Percentiles rank a stretch among this genome's conserved stretches.
Conservation (phyloP, 2,888 invertebrate genomes). For the Dexiosoma caninum region DNA sequence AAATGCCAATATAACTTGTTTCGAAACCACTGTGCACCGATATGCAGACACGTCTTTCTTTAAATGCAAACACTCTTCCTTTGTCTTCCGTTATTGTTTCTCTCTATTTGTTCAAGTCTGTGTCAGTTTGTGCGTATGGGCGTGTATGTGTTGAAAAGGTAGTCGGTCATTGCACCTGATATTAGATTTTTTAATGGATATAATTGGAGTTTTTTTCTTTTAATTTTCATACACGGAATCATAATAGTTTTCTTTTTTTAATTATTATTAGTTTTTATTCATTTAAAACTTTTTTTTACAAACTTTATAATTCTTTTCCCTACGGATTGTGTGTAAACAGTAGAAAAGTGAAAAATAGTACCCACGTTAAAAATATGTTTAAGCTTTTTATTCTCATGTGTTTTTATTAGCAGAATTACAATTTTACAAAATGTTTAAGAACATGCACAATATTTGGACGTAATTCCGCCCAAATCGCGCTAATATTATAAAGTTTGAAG, state of each 20-base stretch:
- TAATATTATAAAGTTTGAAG: no score
- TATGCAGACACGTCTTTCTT: conserved; percentile 14
- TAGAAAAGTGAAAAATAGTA: neutral
- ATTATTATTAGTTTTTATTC: conserved; percentile 9
- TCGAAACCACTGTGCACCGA: neutral
- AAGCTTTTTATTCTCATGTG: neutral
- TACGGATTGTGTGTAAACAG: neutral
- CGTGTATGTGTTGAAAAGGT: neutral
- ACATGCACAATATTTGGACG: no score
- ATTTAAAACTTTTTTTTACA: conserved; percentile 3
- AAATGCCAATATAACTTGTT: no score
- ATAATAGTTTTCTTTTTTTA: conserved; percentile 3
- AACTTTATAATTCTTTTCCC: neutral
- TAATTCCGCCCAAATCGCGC: no score
- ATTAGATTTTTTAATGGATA: conserved; percentile 44
- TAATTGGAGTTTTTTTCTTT: conserved; percentile 28
- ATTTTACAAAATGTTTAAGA: no score
- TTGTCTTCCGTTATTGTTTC: conserved; percentile 29
- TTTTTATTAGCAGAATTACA: no score
- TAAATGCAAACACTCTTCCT: conserved; percentile 19
- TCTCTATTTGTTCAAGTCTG: neutral
- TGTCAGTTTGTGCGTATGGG: neutral
- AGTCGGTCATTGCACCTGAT: conserved; percentile 57
- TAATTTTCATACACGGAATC: neutral
- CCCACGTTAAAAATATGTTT: neutral